Evolutionary conservation across 2,888 invertebrate species (phyloP).

Genomic region (Carpatolechia fugitivella): DNA sequence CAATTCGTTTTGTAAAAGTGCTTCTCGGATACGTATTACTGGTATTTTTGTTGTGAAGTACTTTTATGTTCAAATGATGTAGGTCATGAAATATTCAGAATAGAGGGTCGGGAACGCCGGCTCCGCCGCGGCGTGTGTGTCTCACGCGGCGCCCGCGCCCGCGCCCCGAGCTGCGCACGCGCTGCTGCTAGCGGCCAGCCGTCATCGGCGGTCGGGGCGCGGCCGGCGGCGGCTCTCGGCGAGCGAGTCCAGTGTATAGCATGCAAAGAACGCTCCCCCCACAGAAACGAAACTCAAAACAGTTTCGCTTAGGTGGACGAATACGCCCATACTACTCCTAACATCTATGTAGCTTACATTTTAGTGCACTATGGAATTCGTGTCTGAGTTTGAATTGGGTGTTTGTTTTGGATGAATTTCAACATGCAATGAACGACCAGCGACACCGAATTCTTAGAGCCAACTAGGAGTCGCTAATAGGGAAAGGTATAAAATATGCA

Average conservation of each 20-base stretch:
- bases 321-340: slow-evolving; percentile 49
- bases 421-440: slow-evolving; percentile 71
- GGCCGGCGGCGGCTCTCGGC: slow-evolving; percentile 39
- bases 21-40: background rate
- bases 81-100: slow-evolving; percentile 38
- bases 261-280: slow-evolving; percentile 59
- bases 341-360: slow-evolving; percentile 48
- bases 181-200: background rate
- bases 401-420: slow-evolving; percentile 57
- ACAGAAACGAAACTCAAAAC: slow-evolving; percentile 38
- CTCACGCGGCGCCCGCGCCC: too few relatives aligned
- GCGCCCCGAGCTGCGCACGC: slow-evolving; percentile 14
- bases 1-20: background rate
- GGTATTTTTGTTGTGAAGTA: slow-evolving; percentile 10
- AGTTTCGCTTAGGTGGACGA: slow-evolving; percentile 43
- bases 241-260: slow-evolving; percentile 57
- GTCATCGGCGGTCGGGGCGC: background rate
- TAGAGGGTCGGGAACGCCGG: slow-evolving; percentile 66
- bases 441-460: slow-evolving; percentile 64
- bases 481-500: slow-evolving; percentile 80
- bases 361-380: slow-evolving; percentile 61
- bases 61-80: background rate
- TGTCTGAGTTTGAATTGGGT: slow-evolving; percentile 52
- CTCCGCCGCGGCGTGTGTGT: slow-evolving; percentile 73
- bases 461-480: slow-evolving; percentile 69